Base-by-base conservation (phyloP, 1,140 invertebrate genomes). In the Drosophila setifemur region DNA sequence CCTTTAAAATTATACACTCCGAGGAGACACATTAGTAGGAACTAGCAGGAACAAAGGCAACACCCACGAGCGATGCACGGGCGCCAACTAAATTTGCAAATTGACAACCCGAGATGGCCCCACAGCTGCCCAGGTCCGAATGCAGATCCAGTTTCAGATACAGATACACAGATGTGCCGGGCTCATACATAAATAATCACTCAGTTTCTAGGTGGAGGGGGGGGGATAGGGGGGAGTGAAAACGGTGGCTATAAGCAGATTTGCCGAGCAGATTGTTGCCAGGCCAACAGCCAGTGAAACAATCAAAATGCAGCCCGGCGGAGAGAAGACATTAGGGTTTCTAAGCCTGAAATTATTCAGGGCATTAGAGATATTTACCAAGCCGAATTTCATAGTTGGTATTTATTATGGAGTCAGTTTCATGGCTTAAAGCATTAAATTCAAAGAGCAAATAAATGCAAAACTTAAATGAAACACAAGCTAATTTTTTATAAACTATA, bases 161-260 rank as follows among this genome's bases (percentile, higher is more conserved):
- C 12, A 44, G 42, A 43, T 35, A n/a, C 67, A 53, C 61, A 75
- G 25, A 50, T 53, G 21, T 63, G 26, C 23, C 12, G 33, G 12
- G 31, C 58, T 31, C 39, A 31, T 54, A 69, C 74, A 55, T 64
- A 83, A 49, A 60, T 61, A 53, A 61, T 78, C 43, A 79, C 66
- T 35, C 57, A 52, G 26, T 16, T 37, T 49, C 8, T 11, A 33
- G 21, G 54, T 5, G 12, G 5, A 47, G 7, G 21, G 4, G 7
- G 9, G 31, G 11, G 4, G 31, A 33, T 33, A 33, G 7, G 11
- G 11, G 11, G 14, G 12, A 12, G 26, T 8, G n/a, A 6, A 21
- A 23, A 48, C 23, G 26, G 37, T 11, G 9, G 35, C 3, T 6
- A 33, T 48, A 48, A 63, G 33, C 25, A 49, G 57, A 63, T 64